Percentiles rank a stretch among this genome's conserved stretches.
phyloP scores from a whole-genome alignment of 92 coral and sea anemone species.

The Chrysogorgia sp. region DNA sequence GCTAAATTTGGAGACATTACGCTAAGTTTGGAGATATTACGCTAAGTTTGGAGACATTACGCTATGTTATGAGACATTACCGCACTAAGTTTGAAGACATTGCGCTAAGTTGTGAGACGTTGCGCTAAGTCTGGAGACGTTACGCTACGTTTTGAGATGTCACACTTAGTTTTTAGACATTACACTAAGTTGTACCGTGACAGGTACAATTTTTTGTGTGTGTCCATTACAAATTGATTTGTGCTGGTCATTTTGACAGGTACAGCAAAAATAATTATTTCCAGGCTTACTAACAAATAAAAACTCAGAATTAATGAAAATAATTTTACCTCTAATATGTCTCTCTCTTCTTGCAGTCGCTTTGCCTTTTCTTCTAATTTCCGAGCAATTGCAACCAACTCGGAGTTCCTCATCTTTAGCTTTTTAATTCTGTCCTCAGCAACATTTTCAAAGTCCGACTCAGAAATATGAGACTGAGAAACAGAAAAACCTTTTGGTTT shows the following conservation, averaged over 20 bases:
- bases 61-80: no score
- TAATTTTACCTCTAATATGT: conserved; percentile 30
- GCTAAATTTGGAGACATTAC: no score
- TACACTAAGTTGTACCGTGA: no score
- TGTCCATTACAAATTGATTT: background rate
- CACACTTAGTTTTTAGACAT: no score
- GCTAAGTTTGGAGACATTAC: no score
- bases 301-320: no score
- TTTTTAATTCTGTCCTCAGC: conserved; percentile 92
- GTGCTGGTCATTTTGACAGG: background rate
- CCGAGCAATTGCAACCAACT: conserved; percentile 94
- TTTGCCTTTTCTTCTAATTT: conserved; percentile 97
- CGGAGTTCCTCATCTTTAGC: conserved; percentile 91
- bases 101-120: no score
- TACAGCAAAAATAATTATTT: background rate
- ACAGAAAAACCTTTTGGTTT: conserved; percentile 11
- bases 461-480: conserved; percentile 10
- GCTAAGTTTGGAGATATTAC: no score
- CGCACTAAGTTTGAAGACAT: no score
- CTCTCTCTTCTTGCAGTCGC: conserved; percentile 91
- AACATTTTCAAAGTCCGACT: conserved; percentile 46
- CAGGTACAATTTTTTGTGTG: no score
- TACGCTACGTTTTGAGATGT: no score
- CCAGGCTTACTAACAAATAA: background rate
- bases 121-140: no score